Evolutionary conservation across 2,113 vertebrate genomes (phyloP).

Genomic region (Sinocyclocheilus rhinocerous): DNA sequence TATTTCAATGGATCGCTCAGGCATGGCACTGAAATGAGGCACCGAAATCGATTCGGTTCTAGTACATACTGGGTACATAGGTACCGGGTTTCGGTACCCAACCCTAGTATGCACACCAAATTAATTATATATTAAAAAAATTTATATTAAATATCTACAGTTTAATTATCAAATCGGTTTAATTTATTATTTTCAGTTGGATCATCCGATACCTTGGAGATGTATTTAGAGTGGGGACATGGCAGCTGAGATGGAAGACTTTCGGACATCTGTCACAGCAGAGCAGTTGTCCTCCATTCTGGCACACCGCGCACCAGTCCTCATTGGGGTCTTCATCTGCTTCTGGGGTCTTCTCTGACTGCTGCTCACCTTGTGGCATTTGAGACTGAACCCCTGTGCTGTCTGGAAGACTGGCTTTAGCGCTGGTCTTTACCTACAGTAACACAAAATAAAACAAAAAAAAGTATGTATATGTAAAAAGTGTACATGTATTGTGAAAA

Average conservation of each 20-base stretch:
- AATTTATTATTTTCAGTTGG: too few species aligned
- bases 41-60: too few species aligned
- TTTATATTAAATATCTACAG: too few species aligned
- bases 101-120: too few species aligned
- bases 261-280: constrained; percentile 98
- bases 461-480: too few species aligned
- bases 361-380: constrained; percentile 59
- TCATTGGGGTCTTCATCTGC: constrained; percentile 83
- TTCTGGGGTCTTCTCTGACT: constrained; percentile 70
- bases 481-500: too few species aligned
- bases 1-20: too few species aligned
- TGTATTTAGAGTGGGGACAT: constrained; percentile 89
- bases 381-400: constrained; percentile 74
- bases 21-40: too few species aligned
- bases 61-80: too few species aligned
- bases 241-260: constrained; percentile 95
- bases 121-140: too few species aligned
- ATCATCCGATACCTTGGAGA: constrained; percentile 85
- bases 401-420: constrained; percentile 76
- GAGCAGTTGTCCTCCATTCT: constrained; percentile 94
- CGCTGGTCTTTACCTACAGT: constrained; percentile 73
- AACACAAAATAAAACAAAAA: background rate
- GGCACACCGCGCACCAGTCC: constrained; percentile 98
- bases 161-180: too few species aligned
- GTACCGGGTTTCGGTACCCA: too few species aligned